These are phyloP conservation scores for Muscina levida DNA, from an alignment of 2,888 invertebrate genomes.

Conservation along the genomic window DNA sequence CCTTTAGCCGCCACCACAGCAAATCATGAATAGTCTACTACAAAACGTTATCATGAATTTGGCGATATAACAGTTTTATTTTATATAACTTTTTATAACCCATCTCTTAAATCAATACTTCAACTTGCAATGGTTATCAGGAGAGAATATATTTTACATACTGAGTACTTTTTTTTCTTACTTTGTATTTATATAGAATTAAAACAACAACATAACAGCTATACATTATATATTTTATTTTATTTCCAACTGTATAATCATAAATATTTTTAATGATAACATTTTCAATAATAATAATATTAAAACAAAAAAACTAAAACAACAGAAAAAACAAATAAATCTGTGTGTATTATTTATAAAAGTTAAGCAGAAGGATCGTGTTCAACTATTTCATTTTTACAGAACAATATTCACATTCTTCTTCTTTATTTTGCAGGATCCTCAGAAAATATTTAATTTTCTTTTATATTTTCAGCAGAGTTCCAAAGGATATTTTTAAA, in stretches of 20 bases:
- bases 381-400: not conserved
- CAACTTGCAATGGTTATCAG: too few relatives aligned
- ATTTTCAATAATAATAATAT: slow-evolving; percentile 2
- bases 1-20: too few relatives aligned
- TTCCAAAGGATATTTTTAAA: not conserved
- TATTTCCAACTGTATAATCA: not conserved
- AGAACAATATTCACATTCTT: not conserved
- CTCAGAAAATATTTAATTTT: not conserved
- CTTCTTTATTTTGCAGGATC: slow-evolving; percentile 10
- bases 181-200: not conserved
- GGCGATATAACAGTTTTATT: too few relatives aligned
- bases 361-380: slow-evolving; percentile 20
- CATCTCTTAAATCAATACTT: too few relatives aligned
- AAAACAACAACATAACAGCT: too few relatives aligned
- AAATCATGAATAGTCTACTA: too few relatives aligned
- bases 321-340: not conserved
- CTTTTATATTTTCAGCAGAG: slow-evolving; percentile 12
- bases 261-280: not conserved
- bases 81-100: too few relatives aligned
- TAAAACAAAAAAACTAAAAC: not conserved
- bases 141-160: too few relatives aligned
- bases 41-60: too few relatives aligned
- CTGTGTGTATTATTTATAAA: slow-evolving; percentile 40
- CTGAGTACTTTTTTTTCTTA: not conserved
- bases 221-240: not conserved